These are phyloP conservation scores for Antitype chi DNA, from an alignment of 2,888 invertebrate species.

Conservation along the genomic window DNA sequence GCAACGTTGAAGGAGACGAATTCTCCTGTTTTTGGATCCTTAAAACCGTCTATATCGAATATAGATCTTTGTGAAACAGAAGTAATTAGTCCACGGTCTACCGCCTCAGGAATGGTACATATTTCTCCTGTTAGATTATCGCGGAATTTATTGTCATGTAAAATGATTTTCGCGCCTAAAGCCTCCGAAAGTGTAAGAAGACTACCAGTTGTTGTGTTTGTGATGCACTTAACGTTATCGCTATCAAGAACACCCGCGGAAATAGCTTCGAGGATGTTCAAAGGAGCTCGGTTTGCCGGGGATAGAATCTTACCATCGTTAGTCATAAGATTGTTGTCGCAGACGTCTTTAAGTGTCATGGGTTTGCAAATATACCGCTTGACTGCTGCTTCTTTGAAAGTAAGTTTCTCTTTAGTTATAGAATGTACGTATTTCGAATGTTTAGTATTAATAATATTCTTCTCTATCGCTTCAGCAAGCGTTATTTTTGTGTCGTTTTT, in stretches of 20 bases:
- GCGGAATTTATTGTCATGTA: slow-evolving; percentile 93
- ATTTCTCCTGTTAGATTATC: slow-evolving; percentile 94
- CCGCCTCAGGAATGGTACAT: slow-evolving; percentile 96
- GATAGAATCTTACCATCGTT: slow-evolving; percentile 94
- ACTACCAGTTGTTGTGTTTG: slow-evolving; percentile 95
- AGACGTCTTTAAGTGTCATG: slow-evolving; percentile 97
- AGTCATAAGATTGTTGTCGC: slow-evolving; percentile 95
- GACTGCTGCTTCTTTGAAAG: slow-evolving; percentile 95
- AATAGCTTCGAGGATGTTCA: slow-evolving; percentile 96
- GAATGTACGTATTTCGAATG: slow-evolving; percentile 95
- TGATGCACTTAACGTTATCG: slow-evolving; percentile 95
- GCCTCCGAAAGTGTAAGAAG: slow-evolving; percentile 96
- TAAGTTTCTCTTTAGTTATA: slow-evolving; percentile 93
- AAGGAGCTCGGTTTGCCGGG: slow-evolving; percentile 93
- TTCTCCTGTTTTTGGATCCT: slow-evolving; percentile 95
- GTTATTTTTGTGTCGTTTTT: slow-evolving; percentile 95
- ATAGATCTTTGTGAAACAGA: slow-evolving; percentile 97
- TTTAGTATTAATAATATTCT: slow-evolving; percentile 95
- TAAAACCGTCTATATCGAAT: slow-evolving; percentile 97
- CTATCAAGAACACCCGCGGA: slow-evolving; percentile 96
- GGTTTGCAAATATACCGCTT: slow-evolving; percentile 96
- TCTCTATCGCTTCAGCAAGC: slow-evolving; percentile 94
- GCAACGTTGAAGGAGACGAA: slow-evolving; percentile 96
- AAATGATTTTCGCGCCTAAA: slow-evolving; percentile 94
- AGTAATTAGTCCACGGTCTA: slow-evolving; percentile 96